A percentile compares a stretch with the other conserved stretches of the same genome.
Evolutionary conservation across 2,113 vertebrate species (phyloP).

Genomic region (Pachyramphus minor): DNA sequence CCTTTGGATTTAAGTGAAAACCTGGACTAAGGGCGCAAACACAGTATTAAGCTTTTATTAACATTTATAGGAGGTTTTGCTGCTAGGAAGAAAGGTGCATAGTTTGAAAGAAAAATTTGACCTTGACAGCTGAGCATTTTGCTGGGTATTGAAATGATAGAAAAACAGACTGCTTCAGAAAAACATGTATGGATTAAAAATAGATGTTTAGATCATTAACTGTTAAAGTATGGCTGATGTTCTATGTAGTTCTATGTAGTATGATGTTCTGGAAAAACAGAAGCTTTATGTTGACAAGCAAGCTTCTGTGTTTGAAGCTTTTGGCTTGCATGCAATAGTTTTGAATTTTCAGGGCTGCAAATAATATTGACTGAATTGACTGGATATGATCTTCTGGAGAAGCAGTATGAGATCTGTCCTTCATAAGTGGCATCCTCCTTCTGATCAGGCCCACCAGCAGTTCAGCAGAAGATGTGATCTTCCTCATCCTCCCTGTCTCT

Average conservation of each 20-base stretch:
- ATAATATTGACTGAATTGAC: background rate
- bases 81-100: background rate
- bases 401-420: background rate
- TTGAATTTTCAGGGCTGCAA: background rate
- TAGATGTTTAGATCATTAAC: background rate
- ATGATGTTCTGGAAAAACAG: background rate
- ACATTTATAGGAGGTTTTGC: background rate
- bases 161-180: background rate
- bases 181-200: background rate
- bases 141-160: background rate
- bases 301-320: background rate
- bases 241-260: background rate
- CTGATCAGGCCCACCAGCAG: background rate
- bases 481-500: background rate
- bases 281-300: background rate
- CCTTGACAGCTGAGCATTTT: background rate
- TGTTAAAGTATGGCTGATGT: background rate
- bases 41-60: background rate
- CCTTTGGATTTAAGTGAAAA: background rate
- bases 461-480: background rate
- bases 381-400: background rate
- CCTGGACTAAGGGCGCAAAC: background rate
- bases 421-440: background rate
- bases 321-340: background rate
- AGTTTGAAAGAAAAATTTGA: background rate